Conservation (phyloP, 2,113 vertebrate genomes). For the Amphiprion percula region DNA sequence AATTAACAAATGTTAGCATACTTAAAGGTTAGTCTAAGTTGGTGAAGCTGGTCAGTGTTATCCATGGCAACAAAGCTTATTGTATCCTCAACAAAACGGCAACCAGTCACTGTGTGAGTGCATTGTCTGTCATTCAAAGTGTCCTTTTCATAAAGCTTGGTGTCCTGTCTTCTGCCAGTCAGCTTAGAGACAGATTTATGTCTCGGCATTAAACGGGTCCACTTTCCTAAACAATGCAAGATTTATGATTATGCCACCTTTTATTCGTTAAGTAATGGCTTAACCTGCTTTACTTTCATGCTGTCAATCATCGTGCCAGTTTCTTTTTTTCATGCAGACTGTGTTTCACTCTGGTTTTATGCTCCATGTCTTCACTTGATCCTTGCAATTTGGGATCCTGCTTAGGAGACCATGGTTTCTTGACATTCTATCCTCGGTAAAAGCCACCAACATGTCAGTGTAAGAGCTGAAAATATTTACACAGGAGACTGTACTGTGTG, state of each 20-base stretch:
- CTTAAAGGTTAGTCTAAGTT: too few species aligned
- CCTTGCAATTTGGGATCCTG: slow-evolving; percentile 20
- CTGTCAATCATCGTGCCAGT: slow-evolving; percentile 30
- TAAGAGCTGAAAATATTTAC: slow-evolving; percentile 28
- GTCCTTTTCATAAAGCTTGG: slow-evolving; percentile 2
- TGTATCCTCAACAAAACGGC: neutral
- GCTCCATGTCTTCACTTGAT: slow-evolving; percentile 34
- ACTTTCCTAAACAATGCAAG: slow-evolving; percentile 22
- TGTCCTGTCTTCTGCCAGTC: slow-evolving; percentile 25
- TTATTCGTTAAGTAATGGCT: slow-evolving; percentile 17
- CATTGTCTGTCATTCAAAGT: slow-evolving; percentile 2
- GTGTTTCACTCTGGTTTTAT: slow-evolving; percentile 36
- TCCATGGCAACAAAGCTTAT: too few species aligned
- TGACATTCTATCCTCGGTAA: neutral
- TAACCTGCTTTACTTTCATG: slow-evolving; percentile 38
- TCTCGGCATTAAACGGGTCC: slow-evolving; percentile 9
- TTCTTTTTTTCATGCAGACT: neutral
- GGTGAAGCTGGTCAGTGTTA: too few species aligned
- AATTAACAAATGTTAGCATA: too few species aligned
- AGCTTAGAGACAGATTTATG: neutral
- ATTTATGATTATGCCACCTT: slow-evolving; percentile 16
- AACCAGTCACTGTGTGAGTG: slow-evolving; percentile 1
- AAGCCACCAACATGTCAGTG: slow-evolving; percentile 3
- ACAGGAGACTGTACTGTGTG: neutral
- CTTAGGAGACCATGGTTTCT: slow-evolving; percentile 28